Evolutionary conservation across 2,113 vertebrate species (phyloP).

Genomic region (Merops nubicus): DNA sequence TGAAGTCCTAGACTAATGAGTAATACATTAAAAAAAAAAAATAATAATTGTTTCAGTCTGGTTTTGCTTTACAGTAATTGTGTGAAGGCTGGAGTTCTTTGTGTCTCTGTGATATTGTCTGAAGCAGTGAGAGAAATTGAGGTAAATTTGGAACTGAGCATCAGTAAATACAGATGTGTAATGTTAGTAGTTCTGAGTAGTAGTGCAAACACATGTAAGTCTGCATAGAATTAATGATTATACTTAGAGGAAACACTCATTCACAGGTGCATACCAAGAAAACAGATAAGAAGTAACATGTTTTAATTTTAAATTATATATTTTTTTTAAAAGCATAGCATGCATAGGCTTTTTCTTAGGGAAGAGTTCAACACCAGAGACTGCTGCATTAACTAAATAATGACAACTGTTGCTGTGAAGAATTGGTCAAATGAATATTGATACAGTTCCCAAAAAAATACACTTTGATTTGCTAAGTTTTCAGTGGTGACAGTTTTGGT

Average conservation of each 20-base stretch:
- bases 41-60: background rate
- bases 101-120: background rate
- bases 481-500: fast-evolving
- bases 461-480: background rate
- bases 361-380: background rate
- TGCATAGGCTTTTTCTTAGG: background rate
- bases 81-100: background rate
- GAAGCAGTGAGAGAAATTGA: background rate
- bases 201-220: background rate
- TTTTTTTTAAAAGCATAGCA: background rate
- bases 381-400: background rate
- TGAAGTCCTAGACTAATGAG: background rate
- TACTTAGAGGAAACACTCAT: background rate
- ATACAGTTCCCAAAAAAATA: fast-evolving
- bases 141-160: background rate
- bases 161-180: background rate
- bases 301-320: background rate
- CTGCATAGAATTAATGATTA: background rate
- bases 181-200: background rate
- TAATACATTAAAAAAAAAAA: background rate
- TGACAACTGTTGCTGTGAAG: background rate
- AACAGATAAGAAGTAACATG: background rate
- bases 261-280: background rate
- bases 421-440: background rate
- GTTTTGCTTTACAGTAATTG: background rate